These are phyloP conservation scores for Isoperla grammatica DNA, from an alignment of 2,888 invertebrate genomes.

Conservation along the genomic window DNA sequence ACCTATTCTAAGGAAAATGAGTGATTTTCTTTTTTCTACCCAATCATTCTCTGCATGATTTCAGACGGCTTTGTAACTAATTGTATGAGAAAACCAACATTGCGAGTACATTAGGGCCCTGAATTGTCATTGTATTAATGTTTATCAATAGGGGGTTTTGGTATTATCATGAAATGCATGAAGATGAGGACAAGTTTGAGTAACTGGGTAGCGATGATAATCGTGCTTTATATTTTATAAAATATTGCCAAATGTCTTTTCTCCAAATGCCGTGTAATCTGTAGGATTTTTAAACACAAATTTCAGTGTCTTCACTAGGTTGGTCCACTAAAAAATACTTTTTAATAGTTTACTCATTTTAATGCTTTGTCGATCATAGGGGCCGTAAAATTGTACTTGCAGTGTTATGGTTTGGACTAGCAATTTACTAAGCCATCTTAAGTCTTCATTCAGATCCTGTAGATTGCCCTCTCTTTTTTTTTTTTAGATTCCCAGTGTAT, in stretches of 20 bases:
- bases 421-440: conserved; percentile 7
- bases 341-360: conserved; percentile 5
- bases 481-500: too few species aligned
- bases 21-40: conserved; percentile 31
- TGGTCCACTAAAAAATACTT: neutral
- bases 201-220: conserved; percentile 31
- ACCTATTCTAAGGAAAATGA: conserved; percentile 23
- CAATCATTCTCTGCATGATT: conserved; percentile 32
- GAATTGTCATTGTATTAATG: neutral
- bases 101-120: conserved; percentile 30
- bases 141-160: conserved; percentile 9
- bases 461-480: neutral
- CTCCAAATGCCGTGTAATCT: conserved; percentile 14
- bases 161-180: too few species aligned
- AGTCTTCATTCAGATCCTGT: neutral
- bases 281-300: conserved; percentile 21
- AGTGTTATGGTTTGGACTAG: conserved; percentile 25
- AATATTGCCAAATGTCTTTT: conserved; percentile 21
- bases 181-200: conserved; percentile 31
- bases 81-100: conserved; percentile 26
- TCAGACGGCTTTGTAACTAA: conserved; percentile 31
- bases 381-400: conserved; percentile 30
- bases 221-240: neutral
- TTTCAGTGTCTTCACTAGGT: conserved; percentile 22
- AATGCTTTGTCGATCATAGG: conserved; percentile 19